Percentiles rank a stretch among this genome's conserved stretches.
phyloP scores from a whole-genome alignment of 2,888 invertebrate species.

The Lapara coniferarum region DNA sequence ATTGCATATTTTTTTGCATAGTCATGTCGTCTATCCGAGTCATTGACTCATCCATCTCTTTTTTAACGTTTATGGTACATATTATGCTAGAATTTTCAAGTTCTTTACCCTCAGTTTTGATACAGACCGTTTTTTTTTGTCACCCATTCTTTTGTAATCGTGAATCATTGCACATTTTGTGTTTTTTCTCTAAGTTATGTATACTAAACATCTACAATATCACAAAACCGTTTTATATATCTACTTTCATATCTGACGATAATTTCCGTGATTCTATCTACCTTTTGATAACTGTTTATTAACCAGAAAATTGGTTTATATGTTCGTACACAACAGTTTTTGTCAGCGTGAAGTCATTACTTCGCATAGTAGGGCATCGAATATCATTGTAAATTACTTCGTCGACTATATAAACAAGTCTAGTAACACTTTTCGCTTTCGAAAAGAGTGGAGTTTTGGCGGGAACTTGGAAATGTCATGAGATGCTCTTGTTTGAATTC shows the following conservation, averaged over 20 bases:
- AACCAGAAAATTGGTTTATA: not conserved
- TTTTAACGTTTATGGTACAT: not conserved
- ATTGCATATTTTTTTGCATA: conserved; percentile 11
- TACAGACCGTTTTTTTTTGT: not conserved
- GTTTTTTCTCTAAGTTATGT: not conserved
- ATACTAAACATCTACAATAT: too few species aligned
- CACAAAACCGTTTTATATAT: too few species aligned
- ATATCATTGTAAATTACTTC: not conserved
- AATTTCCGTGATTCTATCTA: not conserved
- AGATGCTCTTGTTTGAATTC: too few species aligned
- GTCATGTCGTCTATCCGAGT: conserved; percentile 11
- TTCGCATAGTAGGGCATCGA: not conserved
- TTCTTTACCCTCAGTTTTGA: not conserved
- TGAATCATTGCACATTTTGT: not conserved
- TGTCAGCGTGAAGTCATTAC: conserved; percentile 1
- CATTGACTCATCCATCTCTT: conserved; percentile 22
- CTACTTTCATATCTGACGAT: not conserved
- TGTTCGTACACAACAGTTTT: too few species aligned
- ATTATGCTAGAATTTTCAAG: not conserved
- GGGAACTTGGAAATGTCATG: too few species aligned
- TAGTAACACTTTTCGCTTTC: conserved; percentile 29
- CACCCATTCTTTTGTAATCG: not conserved
- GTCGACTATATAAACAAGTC: not conserved
- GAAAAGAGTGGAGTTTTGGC: conserved; percentile 23
- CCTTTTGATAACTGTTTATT: not conserved